A percentile compares a stretch with the other conserved stretches of the same genome.
Evolutionary conservation across 1,140 invertebrate genomes (phyloP).

Genomic region (Nilaparvata lugens): DNA sequence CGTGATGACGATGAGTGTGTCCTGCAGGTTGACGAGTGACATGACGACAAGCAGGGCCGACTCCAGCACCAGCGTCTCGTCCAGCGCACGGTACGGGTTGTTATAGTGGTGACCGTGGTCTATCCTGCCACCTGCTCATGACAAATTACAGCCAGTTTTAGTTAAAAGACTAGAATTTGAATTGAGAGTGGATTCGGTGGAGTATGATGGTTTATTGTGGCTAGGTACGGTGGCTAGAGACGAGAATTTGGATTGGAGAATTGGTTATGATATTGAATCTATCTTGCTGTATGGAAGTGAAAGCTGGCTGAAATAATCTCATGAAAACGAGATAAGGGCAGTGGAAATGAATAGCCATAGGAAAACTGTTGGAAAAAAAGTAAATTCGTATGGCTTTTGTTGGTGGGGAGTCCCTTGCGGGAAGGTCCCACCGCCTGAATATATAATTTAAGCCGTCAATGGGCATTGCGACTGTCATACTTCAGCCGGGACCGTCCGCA

Average conservation of each 20-base stretch:
- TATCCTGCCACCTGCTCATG: slow-evolving; percentile 59
- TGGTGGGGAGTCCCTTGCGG: too few relatives aligned
- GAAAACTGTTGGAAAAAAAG: too few relatives aligned
- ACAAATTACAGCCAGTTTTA: slow-evolving; percentile 26
- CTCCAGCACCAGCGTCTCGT: slow-evolving; percentile 68
- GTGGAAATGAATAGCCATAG: too few relatives aligned
- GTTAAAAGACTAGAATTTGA: neutral
- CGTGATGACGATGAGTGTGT: slow-evolving; percentile 70
- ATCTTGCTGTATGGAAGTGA: too few relatives aligned
- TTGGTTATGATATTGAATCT: neutral
- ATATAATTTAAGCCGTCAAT: too few relatives aligned
- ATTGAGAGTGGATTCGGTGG: neutral
- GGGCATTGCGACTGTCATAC: too few relatives aligned
- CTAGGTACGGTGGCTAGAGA: too few relatives aligned
- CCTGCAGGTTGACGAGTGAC: slow-evolving; percentile 52
- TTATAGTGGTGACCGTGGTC: slow-evolving; percentile 78
- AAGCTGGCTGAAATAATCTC: too few relatives aligned
- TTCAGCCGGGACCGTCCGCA: too few relatives aligned
- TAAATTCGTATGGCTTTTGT: too few relatives aligned
- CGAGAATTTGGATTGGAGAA: neutral
- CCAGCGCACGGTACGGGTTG: slow-evolving; percentile 62
- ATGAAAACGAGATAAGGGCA: too few relatives aligned
- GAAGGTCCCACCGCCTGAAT: too few relatives aligned
- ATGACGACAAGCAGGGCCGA: slow-evolving; percentile 58
- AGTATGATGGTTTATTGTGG: neutral